Evolutionary conservation across 1,140 invertebrate species (phyloP).

Genomic region (Drosophila elegans): DNA sequence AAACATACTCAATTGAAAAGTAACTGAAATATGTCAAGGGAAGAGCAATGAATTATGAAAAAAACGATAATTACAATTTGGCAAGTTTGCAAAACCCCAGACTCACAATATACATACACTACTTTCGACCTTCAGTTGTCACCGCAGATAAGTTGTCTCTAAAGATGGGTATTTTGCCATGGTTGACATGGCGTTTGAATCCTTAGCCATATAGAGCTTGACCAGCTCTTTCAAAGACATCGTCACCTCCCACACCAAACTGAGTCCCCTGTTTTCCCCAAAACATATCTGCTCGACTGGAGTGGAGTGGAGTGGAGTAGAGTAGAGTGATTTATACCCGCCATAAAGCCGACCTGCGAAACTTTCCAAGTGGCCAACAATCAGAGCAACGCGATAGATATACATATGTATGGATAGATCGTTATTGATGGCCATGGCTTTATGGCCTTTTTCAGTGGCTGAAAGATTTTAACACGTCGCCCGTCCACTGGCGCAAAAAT

Average conservation of each 20-base stretch:
- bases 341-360: constrained; percentile 36
- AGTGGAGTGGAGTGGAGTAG: no score
- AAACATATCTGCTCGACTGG: constrained; percentile 21
- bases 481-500: constrained; percentile 28
- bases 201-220: constrained; percentile 1
- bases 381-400: constrained; percentile 58
- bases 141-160: not conserved
- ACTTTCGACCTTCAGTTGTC: constrained; percentile 9
- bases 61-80: not conserved
- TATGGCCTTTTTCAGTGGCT: constrained; percentile 56
- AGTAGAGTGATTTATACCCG: constrained; percentile 34
- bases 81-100: not conserved
- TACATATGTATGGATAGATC: constrained; percentile 26
- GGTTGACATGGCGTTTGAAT: not conserved
- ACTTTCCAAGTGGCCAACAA: constrained; percentile 65
- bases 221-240: not conserved
- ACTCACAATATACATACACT: not conserved
- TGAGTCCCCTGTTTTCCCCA: constrained; percentile 4
- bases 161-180: constrained; percentile 1
- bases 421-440: constrained; percentile 53
- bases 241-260: constrained; percentile 37
- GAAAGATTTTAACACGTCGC: constrained; percentile 46
- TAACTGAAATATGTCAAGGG: not conserved
- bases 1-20: not conserved
- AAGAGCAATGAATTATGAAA: not conserved